These are phyloP conservation scores for Dendropsophus ebraccatus DNA, from an alignment of 2,113 vertebrate genomes.

Conservation along the genomic window DNA sequence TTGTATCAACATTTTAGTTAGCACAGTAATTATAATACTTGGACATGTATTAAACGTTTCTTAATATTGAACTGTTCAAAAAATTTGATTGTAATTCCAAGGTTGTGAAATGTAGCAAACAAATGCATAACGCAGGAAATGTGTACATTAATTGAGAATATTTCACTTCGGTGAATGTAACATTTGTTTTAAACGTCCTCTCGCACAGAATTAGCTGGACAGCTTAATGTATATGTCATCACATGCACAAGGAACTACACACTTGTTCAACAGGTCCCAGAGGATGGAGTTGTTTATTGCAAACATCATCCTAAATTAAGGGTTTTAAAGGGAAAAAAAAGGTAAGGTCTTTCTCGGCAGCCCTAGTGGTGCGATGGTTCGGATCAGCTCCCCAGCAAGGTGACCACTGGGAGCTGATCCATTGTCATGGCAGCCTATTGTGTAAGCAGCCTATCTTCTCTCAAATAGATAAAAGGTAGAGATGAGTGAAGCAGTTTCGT, in stretches of 20 bases:
- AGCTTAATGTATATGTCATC: not conserved
- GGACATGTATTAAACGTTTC: slow-evolving; percentile 57
- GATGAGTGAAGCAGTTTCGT: no score
- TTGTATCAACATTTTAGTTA: slow-evolving; percentile 58
- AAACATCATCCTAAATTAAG: not conserved
- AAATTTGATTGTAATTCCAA: slow-evolving; percentile 27
- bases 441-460: no score
- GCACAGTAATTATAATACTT: slow-evolving; percentile 58
- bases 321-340: not conserved
- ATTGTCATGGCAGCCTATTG: no score
- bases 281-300: not conserved
- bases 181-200: not conserved
- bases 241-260: not conserved
- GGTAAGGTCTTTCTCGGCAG: no score
- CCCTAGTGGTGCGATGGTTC: no score
- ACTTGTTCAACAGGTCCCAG: not conserved
- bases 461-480: no score
- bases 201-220: not conserved
- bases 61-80: slow-evolving; percentile 15
- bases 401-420: no score
- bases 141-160: not conserved
- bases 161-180: not conserved
- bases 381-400: no score
- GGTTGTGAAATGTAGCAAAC: slow-evolving; percentile 3
- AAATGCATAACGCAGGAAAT: not conserved